A percentile compares a stretch with the other conserved stretches of the same genome.
Conservation (phyloP, 1,140 invertebrate species). For the Zaprionus nigranus region DNA sequence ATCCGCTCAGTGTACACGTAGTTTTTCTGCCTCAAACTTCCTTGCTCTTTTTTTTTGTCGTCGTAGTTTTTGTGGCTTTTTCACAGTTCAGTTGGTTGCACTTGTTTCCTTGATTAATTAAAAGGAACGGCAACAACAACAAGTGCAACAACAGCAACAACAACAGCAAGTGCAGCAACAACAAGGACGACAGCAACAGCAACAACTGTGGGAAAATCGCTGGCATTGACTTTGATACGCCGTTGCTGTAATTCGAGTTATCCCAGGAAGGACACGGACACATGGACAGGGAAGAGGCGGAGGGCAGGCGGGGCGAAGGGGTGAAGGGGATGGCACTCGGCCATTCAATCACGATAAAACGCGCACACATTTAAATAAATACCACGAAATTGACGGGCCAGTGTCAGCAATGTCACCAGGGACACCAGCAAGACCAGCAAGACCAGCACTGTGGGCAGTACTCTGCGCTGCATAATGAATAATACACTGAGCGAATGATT, state of each 20-base stretch:
- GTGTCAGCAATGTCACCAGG: constrained; percentile 28
- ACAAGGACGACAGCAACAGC: neutral
- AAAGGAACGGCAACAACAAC: constrained; percentile 43
- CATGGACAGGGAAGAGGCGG: neutral
- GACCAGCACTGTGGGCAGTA: constrained; percentile 1
- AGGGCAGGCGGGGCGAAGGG: neutral
- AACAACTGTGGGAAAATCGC: constrained; percentile 65
- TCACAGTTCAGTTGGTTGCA: constrained; percentile 58
- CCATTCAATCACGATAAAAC: constrained; percentile 72
- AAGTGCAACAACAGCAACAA: constrained; percentile 4
- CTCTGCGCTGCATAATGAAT: constrained; percentile 2
- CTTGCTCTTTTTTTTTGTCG: constrained; percentile 23
- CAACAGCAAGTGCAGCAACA: constrained; percentile 11
- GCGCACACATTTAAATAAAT: constrained; percentile 71
- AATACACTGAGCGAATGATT: neutral
- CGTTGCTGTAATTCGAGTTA: constrained; percentile 72
- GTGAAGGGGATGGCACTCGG: neutral
- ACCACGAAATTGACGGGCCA: constrained; percentile 68
- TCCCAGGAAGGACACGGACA: constrained; percentile 20
- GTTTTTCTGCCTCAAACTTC: constrained; percentile 9
- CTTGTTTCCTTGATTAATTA: constrained; percentile 80
- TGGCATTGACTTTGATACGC: constrained; percentile 75
- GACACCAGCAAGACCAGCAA: constrained; percentile 16
- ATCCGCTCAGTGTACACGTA: constrained; percentile 40
- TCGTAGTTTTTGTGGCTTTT: constrained; percentile 8